Evolutionary conservation across 92 coral and sea anemone species (phyloP).

Genomic region (Porites cylindrica): DNA sequence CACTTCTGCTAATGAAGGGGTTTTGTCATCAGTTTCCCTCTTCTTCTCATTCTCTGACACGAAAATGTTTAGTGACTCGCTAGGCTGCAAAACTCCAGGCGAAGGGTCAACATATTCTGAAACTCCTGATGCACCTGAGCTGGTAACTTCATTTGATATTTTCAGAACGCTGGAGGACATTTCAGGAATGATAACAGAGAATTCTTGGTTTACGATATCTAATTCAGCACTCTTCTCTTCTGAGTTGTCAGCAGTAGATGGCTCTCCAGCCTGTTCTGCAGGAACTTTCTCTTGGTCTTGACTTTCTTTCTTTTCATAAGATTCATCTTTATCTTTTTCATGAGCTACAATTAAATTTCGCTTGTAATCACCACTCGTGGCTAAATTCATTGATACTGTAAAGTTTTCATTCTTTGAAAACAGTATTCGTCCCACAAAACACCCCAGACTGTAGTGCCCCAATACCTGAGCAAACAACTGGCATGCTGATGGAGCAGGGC

Average conservation of each 20-base stretch:
- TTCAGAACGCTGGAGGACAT: constrained; percentile 14
- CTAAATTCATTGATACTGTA: constrained; percentile 20
- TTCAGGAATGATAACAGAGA: neutral
- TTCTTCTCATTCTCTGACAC: neutral
- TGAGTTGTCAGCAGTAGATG: constrained; percentile 1
- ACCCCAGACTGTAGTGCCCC: constrained; percentile 70
- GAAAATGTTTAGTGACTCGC: constrained; percentile 9
- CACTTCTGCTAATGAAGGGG: constrained; percentile 27
- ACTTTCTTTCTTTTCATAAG: neutral
- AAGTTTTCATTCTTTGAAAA: constrained; percentile 58
- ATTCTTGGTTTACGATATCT: neutral
- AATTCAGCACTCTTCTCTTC: constrained; percentile 50
- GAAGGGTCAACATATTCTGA: neutral
- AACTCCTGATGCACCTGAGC: neutral
- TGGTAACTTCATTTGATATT: neutral
- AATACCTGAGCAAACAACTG: constrained; percentile 62
- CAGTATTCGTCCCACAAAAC: constrained; percentile 62
- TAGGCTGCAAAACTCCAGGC: constrained; percentile 18
- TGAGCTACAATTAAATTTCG: neutral
- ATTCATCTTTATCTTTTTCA: neutral
- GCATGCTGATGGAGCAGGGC: constrained; percentile 59
- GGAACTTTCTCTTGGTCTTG: neutral
- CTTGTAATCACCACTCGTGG: neutral
- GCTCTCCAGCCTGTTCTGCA: neutral
- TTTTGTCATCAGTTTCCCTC: constrained; percentile 15